Base-by-base conservation (phyloP, 2,888 invertebrate species). In the Lasioglossum morio region DNA sequence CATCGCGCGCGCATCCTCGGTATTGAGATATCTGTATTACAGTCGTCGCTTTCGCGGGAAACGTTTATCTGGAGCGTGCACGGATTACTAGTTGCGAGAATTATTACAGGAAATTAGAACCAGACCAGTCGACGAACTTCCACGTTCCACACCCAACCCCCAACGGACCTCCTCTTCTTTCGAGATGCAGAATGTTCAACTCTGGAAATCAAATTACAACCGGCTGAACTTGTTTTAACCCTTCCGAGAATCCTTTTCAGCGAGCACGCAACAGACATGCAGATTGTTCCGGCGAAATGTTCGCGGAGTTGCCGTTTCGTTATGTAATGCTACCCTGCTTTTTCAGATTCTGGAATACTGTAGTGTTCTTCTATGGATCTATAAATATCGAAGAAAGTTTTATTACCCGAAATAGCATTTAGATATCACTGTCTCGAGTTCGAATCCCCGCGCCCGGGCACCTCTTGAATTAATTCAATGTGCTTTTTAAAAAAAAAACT, bases 1-100 rank as follows among this genome's bases (percentile, higher is more conserved):
- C 77, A 70, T 72, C 80, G 40, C 63, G 72, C 82, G 82, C 77
- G 53, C 53, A 77, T 79, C 72, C 86, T 69, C 74, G 85, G 57
- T 72, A 77, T 86, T 43, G 60, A 60, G 86, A 86, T 86, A 81
- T 78, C 86, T 72, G 77, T 78, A 76, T 81, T 81, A 77, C 77
- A 77, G 78, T 86, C 43, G 78, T 74, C 77, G 77, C 86, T 81
- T 77, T 82, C 79, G 74, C 34, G 78, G 75, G 48, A 46, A 82
- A 74, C 73, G 74, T 86, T 86, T 86, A 76, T 85, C 81, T 60
- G 57, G 37, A 60, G 40, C 72, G 78, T 34, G 78, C 72, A 77
- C 48, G 75, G 86, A 86, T 86, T 77, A 79, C 73, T 57, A 69
- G 72, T 73, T 57, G 73, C 75, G 57, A 63, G 75, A 86, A 86